Base-by-base conservation (phyloP, 2,113 vertebrate genomes). In the Amblyopsis rosae region DNA sequence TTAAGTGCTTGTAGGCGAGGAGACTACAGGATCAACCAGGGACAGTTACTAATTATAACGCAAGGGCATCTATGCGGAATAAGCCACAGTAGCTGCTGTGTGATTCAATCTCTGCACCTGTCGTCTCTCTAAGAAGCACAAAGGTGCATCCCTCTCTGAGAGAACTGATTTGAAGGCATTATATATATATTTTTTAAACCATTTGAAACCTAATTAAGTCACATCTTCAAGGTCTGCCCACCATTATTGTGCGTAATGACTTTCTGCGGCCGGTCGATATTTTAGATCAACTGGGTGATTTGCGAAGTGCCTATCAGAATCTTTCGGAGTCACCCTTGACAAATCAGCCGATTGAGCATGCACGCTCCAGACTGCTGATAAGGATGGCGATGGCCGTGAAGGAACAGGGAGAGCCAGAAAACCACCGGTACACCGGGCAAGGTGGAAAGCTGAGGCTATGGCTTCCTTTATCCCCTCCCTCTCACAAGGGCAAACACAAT, bases 261-360 rank as follows among this genome's bases (percentile, higher is more conserved):
- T 92, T 93, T 92, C 86, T 87, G 83, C 76, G 87, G 84, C 78
- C 67, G 90, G 86, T 93, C 93, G 88, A 93, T 93, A 93, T 91
- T 93, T 93, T 91, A 93, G 93, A 93, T 93, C 92, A 93, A 91
- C 92, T 89, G 88, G 88, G 86, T 92, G 91, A 93, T 93, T 93
- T 91, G 88, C 78, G 57, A 76, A 90, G 85, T 91, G 91, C 89
- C 91, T 89, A 92, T 93, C 90, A 90, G 91, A 92, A 91, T 92
- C 91, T 90, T 90, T 85, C 59, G 65, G 82, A 89, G 90, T 92
- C 89, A 91, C 87, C 91, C 92, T 89, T 91, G 92, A 92, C 90
- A 91, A 92, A 91, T 89, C 89, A 90, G 89, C 79, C 70, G 81
- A 92, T 90, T 91, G 91, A 90, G 90, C 89, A 90, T 88, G 88